A percentile compares a stretch with the other conserved stretches of the same genome.
These are phyloP conservation scores for Sphaerophoria taeniata DNA, from an alignment of 2,888 invertebrate genomes.

Conservation along the genomic window DNA sequence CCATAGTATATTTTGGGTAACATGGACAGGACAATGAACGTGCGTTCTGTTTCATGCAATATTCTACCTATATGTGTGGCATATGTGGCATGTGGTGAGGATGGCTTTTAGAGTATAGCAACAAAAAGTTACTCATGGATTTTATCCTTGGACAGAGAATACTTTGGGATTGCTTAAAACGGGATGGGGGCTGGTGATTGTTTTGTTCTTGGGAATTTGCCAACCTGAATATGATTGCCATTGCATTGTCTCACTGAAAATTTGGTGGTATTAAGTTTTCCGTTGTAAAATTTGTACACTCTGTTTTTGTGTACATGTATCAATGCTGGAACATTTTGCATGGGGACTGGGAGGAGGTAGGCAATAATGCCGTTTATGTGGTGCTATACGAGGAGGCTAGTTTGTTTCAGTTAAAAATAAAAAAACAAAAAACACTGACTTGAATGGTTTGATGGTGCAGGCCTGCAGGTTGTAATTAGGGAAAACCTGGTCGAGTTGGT, in stretches of 20 bases:
- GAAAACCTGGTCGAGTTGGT: conserved; percentile 45
- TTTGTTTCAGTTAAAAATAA: conserved; percentile 10
- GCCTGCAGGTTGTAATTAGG: conserved; percentile 51
- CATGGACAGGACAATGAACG: conserved; percentile 50
- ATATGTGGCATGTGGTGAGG: conserved; percentile 15
- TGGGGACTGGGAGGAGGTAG: neutral
- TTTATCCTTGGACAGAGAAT: conserved; percentile 37
- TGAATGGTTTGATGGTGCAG: conserved; percentile 22
- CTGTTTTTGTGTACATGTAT: conserved; percentile 17
- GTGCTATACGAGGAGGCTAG: conserved; percentile 22
- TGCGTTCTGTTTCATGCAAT: conserved; percentile 40
- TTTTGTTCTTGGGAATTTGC: conserved; percentile 68
- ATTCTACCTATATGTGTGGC: neutral
- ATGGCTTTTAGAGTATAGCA: conserved; percentile 43
- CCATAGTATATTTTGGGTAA: neutral
- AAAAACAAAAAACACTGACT: neutral
- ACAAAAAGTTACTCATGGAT: conserved; percentile 29
- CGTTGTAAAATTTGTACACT: conserved; percentile 66
- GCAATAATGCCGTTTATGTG: neutral
- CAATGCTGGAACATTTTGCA: conserved; percentile 15
- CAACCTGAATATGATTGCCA: conserved; percentile 69
- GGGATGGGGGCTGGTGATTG: conserved; percentile 18
- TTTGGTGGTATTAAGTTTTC: conserved; percentile 69
- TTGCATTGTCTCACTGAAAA: conserved; percentile 70
- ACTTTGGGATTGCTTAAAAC: neutral